Evolutionary conservation across 1,140 invertebrate genomes (phyloP), one percentile per base, ranked within the genome.

Genomic region (Leguminivora glycinivorella): DNA sequence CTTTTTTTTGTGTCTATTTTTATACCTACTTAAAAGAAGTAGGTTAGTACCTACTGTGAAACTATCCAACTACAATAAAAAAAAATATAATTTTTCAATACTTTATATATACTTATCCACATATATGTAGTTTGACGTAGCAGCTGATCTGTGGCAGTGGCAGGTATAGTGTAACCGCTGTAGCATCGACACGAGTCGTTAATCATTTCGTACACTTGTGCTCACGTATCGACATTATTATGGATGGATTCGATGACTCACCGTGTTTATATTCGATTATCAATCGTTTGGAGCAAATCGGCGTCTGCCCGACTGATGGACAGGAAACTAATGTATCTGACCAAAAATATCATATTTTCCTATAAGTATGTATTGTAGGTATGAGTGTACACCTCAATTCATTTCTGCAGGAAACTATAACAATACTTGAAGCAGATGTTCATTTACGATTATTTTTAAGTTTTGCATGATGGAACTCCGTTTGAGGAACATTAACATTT

Each of bases 251-350:
- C 52, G 58, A 75, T 80, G 78, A 80, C 66, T 80, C 78, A 80
- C 71, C 56, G 47, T 75, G 74, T 81, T 77, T 79, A 52, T 52
- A 75, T 80, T 72, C 74, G 72, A 66, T 80, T 80, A 79, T 77
- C 77, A 76, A 70, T 56, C 38, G 47, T 74, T 75, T 72, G 74
- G 72, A 75, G 67, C 70, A 58, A 77, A 74, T 70, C 58, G 47
- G 58, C 60, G 47, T 63, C 71, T 69, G 70, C 70, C 75, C 60
- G 58, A 43, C 43, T 72, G 78, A 76, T 74, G 71, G 76, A 67
- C 72, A 71, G 72, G 58, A 63, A 63, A 63, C 22, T 31, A 63
- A 63, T 29, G 25, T 52, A 52, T 52, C 19, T 1, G 43, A 52
- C 47, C 17, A 52, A 52, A 47, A 6, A 52, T 52, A 22, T 19